Evolutionary conservation across 2,888 invertebrate species (phyloP), one percentile per base, ranked within the genome.

Genomic region (Mechanitis mazaeus): DNA sequence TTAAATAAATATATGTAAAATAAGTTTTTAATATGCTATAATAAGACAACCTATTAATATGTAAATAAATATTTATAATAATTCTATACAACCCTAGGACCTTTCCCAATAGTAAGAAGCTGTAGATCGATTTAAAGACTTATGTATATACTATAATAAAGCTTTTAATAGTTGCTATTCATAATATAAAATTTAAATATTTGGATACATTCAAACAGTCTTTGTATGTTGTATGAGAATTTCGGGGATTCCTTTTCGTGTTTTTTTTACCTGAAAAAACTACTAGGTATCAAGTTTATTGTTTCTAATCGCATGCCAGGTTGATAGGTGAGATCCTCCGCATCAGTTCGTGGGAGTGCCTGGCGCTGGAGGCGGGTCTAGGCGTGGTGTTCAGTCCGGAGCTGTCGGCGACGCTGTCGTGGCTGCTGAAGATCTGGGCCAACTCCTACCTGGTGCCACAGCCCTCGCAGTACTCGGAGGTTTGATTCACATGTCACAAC

Each of bases 341-440:
- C 55, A 85, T 96, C 58, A 94, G 94, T 77, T 93, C 94, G 58
- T 93, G 95, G 71, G 95, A 96, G 77, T 93, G 93, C 67, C 92
- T 93, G 1, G 94, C 94, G 0, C 85, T 94, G 33, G 92, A 93
- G 63, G 94, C 94, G 0, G 90, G 90, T 0, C 76, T 89, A 0
- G 94, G 94, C 62, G 73, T 70, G 58, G 85, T 95, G 64, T 91
- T 96, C 71, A 96, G 96, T 77, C 96, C 96, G 0, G 95, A 96
- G 80, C 92, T 96, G 2, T 94, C 94, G 1, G 93, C 93, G 54
- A 94, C 94, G 0, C 87, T 94, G 55, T 93, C 95, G 70, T 96
- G 96, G 95, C 94, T 95, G 73, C 85, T 97, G 55, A 93, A 93
- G 72, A 92, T 94, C 69, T 96, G 95, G 94, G 92, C 94, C 56